These are phyloP conservation scores for Linurgus olivaceus DNA, from an alignment of 2,797 vertebrate species.

Conservation along the genomic window DNA sequence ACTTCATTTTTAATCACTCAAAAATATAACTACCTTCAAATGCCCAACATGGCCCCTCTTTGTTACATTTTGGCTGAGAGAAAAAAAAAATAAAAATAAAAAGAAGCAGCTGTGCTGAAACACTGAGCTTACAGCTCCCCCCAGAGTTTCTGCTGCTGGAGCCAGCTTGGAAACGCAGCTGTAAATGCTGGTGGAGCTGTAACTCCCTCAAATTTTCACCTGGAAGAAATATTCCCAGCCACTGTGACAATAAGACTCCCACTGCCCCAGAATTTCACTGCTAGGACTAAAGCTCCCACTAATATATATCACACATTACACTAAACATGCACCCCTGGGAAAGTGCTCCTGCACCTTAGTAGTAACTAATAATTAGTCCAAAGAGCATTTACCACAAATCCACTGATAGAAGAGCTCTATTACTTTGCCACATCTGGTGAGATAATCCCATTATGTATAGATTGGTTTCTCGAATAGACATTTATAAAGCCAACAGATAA, in stretches of 20 bases:
- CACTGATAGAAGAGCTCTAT: not conserved
- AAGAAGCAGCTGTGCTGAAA: not conserved
- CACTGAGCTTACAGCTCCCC: not conserved
- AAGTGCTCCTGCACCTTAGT: not conserved
- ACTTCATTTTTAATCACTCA: not conserved
- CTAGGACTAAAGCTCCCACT: not conserved
- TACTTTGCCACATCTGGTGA: not conserved
- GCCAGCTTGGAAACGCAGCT: not conserved
- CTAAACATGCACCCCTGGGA: not conserved
- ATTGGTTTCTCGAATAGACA: not conserved
- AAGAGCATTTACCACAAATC: not conserved
- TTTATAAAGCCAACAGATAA: not conserved
- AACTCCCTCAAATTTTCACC: not conserved
- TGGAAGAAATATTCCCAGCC: not conserved
- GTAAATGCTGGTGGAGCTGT: not conserved
- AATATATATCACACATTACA: not conserved
- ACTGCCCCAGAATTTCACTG: not conserved
- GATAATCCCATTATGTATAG: not conserved
- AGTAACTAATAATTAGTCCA: not conserved
- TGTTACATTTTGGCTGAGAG: not conserved
- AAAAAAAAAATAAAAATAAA: not conserved
- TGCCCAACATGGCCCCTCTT: not conserved
- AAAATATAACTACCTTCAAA: not conserved
- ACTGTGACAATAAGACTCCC: not conserved
- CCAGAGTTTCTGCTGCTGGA: not conserved